Evolutionary conservation across 2,113 vertebrate species (phyloP).

Genomic region (Seriola aureovittata): DNA sequence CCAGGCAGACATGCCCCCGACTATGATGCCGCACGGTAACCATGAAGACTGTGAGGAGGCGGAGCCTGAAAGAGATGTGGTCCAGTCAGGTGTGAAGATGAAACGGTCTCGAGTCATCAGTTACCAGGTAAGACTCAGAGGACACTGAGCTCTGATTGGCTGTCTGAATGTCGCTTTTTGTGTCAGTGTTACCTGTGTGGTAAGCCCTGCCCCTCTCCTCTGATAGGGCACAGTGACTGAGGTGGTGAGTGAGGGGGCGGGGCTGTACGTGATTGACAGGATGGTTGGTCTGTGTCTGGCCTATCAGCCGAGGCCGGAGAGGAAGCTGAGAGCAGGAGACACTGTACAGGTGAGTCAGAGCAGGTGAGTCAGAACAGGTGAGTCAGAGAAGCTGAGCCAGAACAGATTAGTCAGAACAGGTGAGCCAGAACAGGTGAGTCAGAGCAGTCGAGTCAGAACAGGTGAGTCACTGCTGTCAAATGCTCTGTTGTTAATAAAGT

Average conservation of each 20-base stretch:
- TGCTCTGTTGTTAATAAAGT: background rate
- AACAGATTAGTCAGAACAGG: too few species aligned
- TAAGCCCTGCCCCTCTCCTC: slow-evolving; percentile 54
- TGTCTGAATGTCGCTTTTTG: background rate
- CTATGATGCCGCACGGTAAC: background rate
- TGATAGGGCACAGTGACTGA: slow-evolving; percentile 88
- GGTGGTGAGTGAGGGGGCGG: slow-evolving; percentile 86
- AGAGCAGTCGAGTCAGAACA: too few species aligned
- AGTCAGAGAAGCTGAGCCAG: too few species aligned
- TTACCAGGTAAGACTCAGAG: slow-evolving; percentile 83
- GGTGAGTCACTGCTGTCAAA: background rate
- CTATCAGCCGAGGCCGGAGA: slow-evolving; percentile 85
- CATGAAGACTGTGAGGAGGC: slow-evolving; percentile 18
- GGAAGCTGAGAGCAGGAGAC: slow-evolving; percentile 85
- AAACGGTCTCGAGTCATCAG: slow-evolving; percentile 85
- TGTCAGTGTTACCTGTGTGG: background rate
- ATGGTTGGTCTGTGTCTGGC: slow-evolving; percentile 88
- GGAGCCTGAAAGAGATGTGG: slow-evolving; percentile 5
- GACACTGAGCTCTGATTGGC: slow-evolving; percentile 16
- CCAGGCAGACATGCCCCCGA: background rate
- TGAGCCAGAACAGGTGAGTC: slow-evolving; percentile 18
- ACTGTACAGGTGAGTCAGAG: slow-evolving; percentile 83
- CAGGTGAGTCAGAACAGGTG: background rate
- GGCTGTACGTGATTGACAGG: slow-evolving; percentile 89
- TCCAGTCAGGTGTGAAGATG: slow-evolving; percentile 47